phyloP scores from a whole-genome alignment of 2,888 invertebrate species.

The Vandiemenella viatica region DNA sequence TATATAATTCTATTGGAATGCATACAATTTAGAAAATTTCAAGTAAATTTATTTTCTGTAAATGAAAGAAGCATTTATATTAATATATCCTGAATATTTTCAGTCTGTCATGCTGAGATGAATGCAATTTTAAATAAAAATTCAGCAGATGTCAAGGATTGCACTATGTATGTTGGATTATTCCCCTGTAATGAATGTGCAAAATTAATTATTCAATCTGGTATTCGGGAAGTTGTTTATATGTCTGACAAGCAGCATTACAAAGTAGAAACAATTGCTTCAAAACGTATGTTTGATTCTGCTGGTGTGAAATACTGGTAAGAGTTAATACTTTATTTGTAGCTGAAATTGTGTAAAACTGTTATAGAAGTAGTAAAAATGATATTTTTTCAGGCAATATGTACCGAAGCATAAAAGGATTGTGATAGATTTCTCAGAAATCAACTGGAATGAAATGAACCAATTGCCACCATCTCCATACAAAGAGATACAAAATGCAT shows the following conservation, averaged over 20 bases:
- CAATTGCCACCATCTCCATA: constrained; percentile 31
- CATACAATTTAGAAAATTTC: too few species aligned
- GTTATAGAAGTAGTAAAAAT: background rate
- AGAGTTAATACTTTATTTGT: background rate
- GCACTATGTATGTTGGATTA: constrained; percentile 72
- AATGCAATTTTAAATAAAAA: constrained; percentile 93
- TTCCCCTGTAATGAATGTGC: constrained; percentile 98
- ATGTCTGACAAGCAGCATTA: constrained; percentile 66
- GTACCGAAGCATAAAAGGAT: constrained; percentile 44
- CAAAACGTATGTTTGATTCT: constrained; percentile 67
- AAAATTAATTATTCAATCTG: constrained; percentile 88
- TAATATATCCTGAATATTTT: constrained; percentile 3
- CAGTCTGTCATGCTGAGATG: constrained; percentile 95
- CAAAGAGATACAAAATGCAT: constrained; percentile 15
- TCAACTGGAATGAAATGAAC: constrained; percentile 39
- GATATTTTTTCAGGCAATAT: constrained; percentile 39
- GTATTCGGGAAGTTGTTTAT: constrained; percentile 64
- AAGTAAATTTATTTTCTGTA: too few species aligned
- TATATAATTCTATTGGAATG: too few species aligned
- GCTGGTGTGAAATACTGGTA: constrained; percentile 55
- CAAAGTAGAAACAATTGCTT: constrained; percentile 52
- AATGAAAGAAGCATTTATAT: too few species aligned
- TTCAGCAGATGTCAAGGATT: constrained; percentile 54
- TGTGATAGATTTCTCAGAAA: constrained; percentile 50
- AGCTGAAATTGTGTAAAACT: background rate